Base-by-base conservation (phyloP, 64 coral and sea anemone species). In the Actinia tenebrosa region DNA sequence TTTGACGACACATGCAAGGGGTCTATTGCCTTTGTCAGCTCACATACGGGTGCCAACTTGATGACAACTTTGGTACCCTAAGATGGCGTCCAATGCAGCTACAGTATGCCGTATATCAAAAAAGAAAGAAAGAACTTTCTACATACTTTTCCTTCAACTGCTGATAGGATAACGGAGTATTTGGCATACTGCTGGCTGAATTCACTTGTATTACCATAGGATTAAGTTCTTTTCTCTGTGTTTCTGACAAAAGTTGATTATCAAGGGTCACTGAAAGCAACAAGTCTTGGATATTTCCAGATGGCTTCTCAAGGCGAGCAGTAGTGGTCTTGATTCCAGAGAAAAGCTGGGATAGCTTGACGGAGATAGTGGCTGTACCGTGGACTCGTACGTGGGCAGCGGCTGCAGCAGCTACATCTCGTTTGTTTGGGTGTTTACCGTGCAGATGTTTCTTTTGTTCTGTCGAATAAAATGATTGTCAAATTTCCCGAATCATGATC, bases 201-300 rank as follows among this genome's bases (percentile, higher is more conserved):
- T 84, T 92, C 22, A 98, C 90, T 64, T 89, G 91, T 27, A 98
- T 92, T 16, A 98, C 92, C 96, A 98, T 98, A 8, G 96, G 96
- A 80, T 98, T 98, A 7, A 98, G 53, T 52, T 86, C 86, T 63
- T 59, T 71, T 82, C 94, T 98, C 69, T 98, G 96, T 60, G 64
- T 25, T 16, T 89, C 81, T 64, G 96, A 98, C 63, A 98, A 59
- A 5, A 98, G 88, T 1, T 89, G 87, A 55, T 92, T 89, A 37
- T 98, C 96, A 82, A 98, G 87, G 22, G 88, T 89, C 11, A 98
- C 86, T 1, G 96, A 89, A 13, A 98, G 72, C 10, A 92, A 92
- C 44, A 98, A 47, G 77, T 98, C 96, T 64, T 95, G 92, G 25
- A 98, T 86, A 23, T 85, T 87, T 37, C 90, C 93, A 22, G 86